These are phyloP conservation scores for Acanthurus leucopareius DNA, from an alignment of 2,797 vertebrate genomes.

Conservation along the genomic window DNA sequence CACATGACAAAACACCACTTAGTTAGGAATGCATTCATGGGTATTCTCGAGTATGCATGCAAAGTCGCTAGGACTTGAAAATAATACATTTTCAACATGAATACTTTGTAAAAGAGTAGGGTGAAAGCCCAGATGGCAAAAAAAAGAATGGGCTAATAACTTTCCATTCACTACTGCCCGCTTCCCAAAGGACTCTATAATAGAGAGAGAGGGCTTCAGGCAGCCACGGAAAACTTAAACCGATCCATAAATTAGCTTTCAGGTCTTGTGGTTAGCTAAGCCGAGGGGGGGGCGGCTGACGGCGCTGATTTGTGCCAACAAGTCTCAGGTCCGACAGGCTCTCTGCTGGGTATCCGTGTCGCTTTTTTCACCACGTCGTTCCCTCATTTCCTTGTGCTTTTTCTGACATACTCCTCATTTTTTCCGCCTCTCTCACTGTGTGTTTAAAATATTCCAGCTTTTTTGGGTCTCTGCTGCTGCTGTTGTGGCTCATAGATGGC, in stretches of 20 bases:
- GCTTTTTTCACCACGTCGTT: conserved; percentile 12
- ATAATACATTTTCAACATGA: neutral
- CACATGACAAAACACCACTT: conserved; percentile 17
- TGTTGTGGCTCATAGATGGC: conserved; percentile 41
- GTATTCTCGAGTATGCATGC: neutral
- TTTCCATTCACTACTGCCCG: conserved; percentile 47
- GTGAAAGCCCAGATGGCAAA: conserved; percentile 16
- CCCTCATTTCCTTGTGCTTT: conserved; percentile 45
- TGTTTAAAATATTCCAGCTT: conserved; percentile 51
- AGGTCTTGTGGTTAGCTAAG: conserved; percentile 49
- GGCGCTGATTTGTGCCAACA: conserved; percentile 57
- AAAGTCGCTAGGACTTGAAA: neutral
- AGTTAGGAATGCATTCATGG: neutral
- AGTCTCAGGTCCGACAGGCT: conserved; percentile 41
- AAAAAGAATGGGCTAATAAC: conserved; percentile 40
- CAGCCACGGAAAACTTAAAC: conserved; percentile 49
- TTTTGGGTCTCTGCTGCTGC: conserved; percentile 28
- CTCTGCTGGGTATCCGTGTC: conserved; percentile 26
- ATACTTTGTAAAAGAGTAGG: neutral
- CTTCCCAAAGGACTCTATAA: conserved; percentile 28
- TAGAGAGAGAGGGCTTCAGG: conserved; percentile 29
- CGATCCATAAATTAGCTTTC: conserved; percentile 51
- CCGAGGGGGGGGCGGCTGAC: conserved; percentile 2
- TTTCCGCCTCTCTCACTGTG: neutral
- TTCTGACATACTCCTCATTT: conserved; percentile 11